Percentiles rank a stretch among this genome's conserved stretches.
Conservation (phyloP, 1,140 invertebrate species). For the Zaprionus lachaisei region DNA sequence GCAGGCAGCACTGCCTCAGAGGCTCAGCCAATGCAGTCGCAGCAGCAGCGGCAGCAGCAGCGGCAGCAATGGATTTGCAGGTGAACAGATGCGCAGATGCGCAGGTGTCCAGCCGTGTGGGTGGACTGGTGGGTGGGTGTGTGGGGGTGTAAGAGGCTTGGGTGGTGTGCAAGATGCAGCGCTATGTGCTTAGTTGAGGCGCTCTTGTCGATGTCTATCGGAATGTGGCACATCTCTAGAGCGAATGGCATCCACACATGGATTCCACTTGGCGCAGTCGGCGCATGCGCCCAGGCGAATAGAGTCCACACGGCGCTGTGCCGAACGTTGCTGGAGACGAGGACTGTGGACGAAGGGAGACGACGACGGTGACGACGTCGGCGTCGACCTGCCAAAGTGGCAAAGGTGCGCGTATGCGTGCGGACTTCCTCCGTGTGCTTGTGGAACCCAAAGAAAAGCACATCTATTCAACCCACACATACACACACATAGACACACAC, state of each 20-base stretch:
- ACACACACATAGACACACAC: not conserved
- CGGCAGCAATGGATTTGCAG: not conserved
- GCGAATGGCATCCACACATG: conserved; percentile 3
- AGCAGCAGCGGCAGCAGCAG: not conserved
- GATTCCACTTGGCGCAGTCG: not conserved
- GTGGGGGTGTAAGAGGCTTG: not conserved
- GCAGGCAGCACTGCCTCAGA: not conserved
- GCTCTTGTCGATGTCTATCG: not conserved
- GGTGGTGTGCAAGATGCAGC: not conserved
- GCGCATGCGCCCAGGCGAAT: not conserved
- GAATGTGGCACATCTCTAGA: conserved; percentile 1
- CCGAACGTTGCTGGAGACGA: not conserved
- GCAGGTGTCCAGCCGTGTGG: not conserved
- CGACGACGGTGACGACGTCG: not conserved
- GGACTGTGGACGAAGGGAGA: conserved; percentile 3
- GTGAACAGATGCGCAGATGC: not conserved
- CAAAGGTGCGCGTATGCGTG: conserved; percentile 13
- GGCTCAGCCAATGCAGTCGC: not conserved
- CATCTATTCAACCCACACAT: not conserved
- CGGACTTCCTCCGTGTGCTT: conserved; percentile 7
- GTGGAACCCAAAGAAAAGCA: conserved; percentile 14
- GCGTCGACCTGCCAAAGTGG: conserved; percentile 15
- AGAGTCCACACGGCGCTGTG: not conserved
- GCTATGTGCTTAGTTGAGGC: too few relatives aligned
- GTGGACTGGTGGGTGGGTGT: not conserved